These are phyloP conservation scores for Agriopis aurantiaria DNA, from an alignment of 2,888 invertebrate genomes.

Conservation along the genomic window DNA sequence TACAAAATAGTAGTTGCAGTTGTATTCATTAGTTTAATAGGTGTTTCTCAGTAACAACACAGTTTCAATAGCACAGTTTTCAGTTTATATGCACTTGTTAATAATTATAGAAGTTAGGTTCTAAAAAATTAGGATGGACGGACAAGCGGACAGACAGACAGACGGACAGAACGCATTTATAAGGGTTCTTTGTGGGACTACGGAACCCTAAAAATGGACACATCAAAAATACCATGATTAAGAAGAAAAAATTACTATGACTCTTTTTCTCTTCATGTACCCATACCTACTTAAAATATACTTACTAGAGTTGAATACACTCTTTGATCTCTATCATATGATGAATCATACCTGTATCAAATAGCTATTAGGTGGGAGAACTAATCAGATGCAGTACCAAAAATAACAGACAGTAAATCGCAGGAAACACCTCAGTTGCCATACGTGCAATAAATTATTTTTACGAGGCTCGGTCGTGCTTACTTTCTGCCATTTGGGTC, in stretches of 20 bases:
- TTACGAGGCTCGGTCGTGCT: slow-evolving; percentile 20
- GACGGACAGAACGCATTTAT: too few species aligned
- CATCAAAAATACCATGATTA: too few species aligned
- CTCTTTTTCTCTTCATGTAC: neutral
- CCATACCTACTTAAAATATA: neutral
- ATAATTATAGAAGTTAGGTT: too few species aligned
- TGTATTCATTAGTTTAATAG: slow-evolving; percentile 15
- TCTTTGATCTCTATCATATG: neutral
- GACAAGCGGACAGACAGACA: too few species aligned
- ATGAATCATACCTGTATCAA: neutral
- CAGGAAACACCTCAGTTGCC: slow-evolving; percentile 23
- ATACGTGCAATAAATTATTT: neutral
- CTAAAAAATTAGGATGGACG: too few species aligned
- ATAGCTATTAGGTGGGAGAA: neutral
- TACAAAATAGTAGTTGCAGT: slow-evolving; percentile 11
- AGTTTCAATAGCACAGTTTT: neutral
- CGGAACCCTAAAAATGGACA: too few species aligned
- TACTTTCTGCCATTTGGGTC: slow-evolving; percentile 17
- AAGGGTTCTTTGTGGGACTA: too few species aligned
- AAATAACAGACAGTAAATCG: slow-evolving; percentile 2
- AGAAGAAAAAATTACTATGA: too few species aligned
- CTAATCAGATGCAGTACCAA: slow-evolving; percentile 4
- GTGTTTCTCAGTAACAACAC: slow-evolving; percentile 9
- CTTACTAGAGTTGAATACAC: neutral
- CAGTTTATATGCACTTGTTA: neutral